Evolutionary conservation across 1,140 invertebrate genomes (phyloP), one percentile per base, ranked within the genome.

Genomic region (Caenorhabditis remanei): DNA sequence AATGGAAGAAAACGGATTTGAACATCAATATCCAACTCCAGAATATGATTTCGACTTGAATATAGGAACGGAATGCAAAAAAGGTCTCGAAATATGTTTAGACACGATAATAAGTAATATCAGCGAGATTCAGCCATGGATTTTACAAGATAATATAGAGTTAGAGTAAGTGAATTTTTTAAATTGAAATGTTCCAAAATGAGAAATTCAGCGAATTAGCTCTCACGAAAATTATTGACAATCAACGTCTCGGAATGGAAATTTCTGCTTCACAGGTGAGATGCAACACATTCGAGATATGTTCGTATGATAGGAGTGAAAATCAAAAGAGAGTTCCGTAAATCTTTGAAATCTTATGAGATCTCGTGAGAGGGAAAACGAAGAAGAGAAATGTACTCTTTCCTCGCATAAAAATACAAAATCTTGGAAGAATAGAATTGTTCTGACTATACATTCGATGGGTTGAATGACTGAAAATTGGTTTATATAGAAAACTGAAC

Each of bases 201-300:
- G 1, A 8, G 6, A 14, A 75, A 75, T 75, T 46, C 46, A 79
- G 71, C 24, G 71, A 79, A 14, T 24, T 79, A n/a, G 46, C 71
- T 16, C 21, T 79, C 3, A 48, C 13, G 53, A 79, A 79, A 19
- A 79, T 79, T 8, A 79, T 79, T 19, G 71, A 79, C n/a, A 50
- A 48, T 79, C 71, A 79, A 79, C 40, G 71, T 24, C 43, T 79
- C n/a, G 71, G 71, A 24, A 79, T 79, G 71, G 71, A 79, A 41
- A 50, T 79, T 24, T 79, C 71, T 8, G 40, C 46, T 21, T 79
- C 71, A 46, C 71, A 79, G 71, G 71, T 79, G 0, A 58, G 56
- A 63, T 63, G 9, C 8, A 32, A 2, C 14, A 32, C 9, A 14
- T 63, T 63, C 55, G 11, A 58, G n/a, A 58, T 19, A n/a, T 0